Evolutionary conservation across 2,113 vertebrate genomes (phyloP), one percentile per base, ranked within the genome.

Genomic region (Progne subis): DNA sequence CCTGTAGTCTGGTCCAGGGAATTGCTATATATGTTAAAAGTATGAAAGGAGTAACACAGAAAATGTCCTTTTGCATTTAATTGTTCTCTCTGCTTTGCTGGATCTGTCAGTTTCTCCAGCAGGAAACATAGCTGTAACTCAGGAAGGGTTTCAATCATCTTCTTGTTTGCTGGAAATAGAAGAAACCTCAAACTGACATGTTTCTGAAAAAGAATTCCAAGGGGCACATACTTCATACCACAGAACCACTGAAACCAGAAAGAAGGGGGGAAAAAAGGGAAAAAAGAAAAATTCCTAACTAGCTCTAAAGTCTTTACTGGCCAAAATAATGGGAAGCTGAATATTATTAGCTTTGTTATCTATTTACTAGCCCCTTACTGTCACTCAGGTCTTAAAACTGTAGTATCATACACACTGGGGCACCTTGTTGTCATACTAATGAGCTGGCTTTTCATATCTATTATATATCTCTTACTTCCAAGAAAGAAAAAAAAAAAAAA

Each of bases 111-210:
- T 90, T 34, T 78, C 75, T 94, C 64, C 72, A 84, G 85, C 76
- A 95, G 89, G 81, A 97, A 94, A 68, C 46, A 69, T 52, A 85
- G 67, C 72, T 95, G 64, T 59, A 89, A 79, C 76, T 89, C 65
- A 82, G 92, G 88, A 95, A 96, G 87, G 92, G 83, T 96, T 97
- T 95, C 86, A 97, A 87, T 97, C 95, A 93, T 92, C 71, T 96
- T 96, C 92, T 96, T 95, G 82, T 94, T 96, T 97, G 84, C 86
- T 96, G 60, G 95, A 97, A 97, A 96, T 92, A 92, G 87, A 93
- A 89, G 92, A 96, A 94, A 88, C 92, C 91, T 92, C 94, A 95
- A 95, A 64, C 78, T 96, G 86, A 93, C 82, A 96, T 96, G 23
- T 94, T 82, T 94, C 94, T 92, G 82, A 91, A 83, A 85, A 88